Conservation (phyloP, 2,113 vertebrate species). For the Paratilapia polleni region DNA sequence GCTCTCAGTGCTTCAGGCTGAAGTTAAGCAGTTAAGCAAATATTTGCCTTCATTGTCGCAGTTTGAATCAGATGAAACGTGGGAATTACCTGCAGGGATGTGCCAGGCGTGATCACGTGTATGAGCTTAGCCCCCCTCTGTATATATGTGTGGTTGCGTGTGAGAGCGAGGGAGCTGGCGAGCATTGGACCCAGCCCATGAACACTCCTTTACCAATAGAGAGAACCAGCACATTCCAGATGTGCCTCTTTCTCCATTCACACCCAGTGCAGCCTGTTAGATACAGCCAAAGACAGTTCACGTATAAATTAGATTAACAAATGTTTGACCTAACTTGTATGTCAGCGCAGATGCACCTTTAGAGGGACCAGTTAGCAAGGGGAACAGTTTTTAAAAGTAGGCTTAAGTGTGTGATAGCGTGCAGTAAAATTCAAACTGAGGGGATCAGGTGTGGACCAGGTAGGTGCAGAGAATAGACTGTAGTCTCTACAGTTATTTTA, state of each 20-base stretch:
- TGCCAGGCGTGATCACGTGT: slow-evolving; percentile 9
- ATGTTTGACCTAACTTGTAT: background rate
- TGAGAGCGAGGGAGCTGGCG: background rate
- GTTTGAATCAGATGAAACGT: background rate
- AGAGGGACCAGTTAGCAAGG: background rate
- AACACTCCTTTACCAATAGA: slow-evolving; percentile 60
- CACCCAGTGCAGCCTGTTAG: background rate
- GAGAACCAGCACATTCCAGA: slow-evolving; percentile 61
- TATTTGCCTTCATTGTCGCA: background rate
- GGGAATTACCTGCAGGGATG: background rate
- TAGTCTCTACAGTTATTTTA: slow-evolving; percentile 72
- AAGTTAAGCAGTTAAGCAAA: background rate
- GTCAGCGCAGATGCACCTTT: background rate
- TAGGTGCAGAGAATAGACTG: slow-evolving; percentile 9
- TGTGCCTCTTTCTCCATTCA: slow-evolving; percentile 50
- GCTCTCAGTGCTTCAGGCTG: background rate
- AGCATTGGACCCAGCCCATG: slow-evolving; percentile 50
- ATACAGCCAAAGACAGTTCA: background rate
- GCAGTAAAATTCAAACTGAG: background rate
- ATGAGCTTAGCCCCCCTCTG: background rate
- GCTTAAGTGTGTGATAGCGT: background rate
- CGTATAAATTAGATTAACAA: background rate
- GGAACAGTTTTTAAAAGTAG: background rate
- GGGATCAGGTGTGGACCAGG: background rate
- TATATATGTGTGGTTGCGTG: background rate